These are phyloP conservation scores for Apostichopus parvimensis DNA, from an alignment of 35 echinoderm and acorn worm genomes.

Conservation along the genomic window DNA sequence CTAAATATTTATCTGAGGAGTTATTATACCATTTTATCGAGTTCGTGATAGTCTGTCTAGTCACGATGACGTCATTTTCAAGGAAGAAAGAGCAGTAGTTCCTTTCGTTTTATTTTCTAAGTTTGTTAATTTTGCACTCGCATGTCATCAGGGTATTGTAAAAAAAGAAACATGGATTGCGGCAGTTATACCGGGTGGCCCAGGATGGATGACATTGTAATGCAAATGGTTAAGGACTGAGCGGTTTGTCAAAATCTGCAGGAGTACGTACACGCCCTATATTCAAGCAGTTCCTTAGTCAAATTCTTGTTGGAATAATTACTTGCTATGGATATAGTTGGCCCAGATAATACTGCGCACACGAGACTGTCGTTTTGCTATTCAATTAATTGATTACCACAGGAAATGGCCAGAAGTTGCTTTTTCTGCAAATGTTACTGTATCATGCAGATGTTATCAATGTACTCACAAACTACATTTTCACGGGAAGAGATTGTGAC, in stretches of 20 bases:
- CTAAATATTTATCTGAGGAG: not conserved
- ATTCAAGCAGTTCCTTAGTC: constrained; percentile 34
- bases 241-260: constrained; percentile 29
- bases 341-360: constrained; percentile 44
- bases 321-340: constrained; percentile 26
- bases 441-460: not conserved
- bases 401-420: not conserved
- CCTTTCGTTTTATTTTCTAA: not conserved
- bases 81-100: not conserved
- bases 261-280: not conserved
- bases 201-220: constrained; percentile 41
- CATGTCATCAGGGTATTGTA: constrained; percentile 35
- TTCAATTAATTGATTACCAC: constrained; percentile 35
- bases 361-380: not conserved
- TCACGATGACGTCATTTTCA: constrained; percentile 44
- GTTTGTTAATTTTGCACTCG: constrained; percentile 13
- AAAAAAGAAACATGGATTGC: constrained; percentile 43
- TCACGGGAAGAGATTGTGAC: not conserved
- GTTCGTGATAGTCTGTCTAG: not conserved
- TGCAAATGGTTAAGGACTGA: constrained; percentile 37
- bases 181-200: constrained; percentile 36
- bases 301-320: constrained; percentile 30
- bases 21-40: constrained; percentile 2
- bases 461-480: not conserved
- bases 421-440: not conserved